Evolutionary conservation across 2,113 vertebrate genomes (phyloP), one percentile per base, ranked within the genome.

Genomic region (Lipophrys pholis): DNA sequence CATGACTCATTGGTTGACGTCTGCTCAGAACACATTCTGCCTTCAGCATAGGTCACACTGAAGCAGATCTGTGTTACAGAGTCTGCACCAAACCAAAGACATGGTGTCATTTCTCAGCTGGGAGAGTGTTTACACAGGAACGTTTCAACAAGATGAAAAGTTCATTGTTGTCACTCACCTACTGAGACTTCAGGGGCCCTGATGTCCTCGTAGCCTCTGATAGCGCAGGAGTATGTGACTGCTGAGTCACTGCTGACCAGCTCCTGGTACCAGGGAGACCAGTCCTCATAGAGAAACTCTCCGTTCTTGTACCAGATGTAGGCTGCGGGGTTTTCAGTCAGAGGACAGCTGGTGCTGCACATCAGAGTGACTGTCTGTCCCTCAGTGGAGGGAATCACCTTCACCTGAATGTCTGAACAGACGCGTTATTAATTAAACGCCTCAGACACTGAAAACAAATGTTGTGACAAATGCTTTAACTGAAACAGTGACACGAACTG

Each of bases 261-360:
- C 39, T 84, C 46, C 30, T 52, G 45, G 71, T 74, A 80, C 70
- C 77, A 80, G 11, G 70, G 77, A 63, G 70, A 46, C 45, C 59
- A 67, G 84, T 81, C 70, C 59, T 81, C 1, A 76, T 81, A 87
- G 50, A 84, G 55, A 10, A 56, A n/a, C 75, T 73, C 15, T 53
- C 52, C 8, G 71, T 87, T 82, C 68, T 69, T 72, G 75, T 76
- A 84, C 85, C 85, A 87, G 40, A 80, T 43, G 68, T 73, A 84
- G 63, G 2, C 50, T 53, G 41, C 42, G 46, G 75, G 74, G 0
- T 17, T 65, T 71, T 75, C 69, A 75, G 81, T 71, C 69, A 65
- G 74, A 53, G 64, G 14, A 42, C 81, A 71, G 60, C 76, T 67
- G 71, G 30, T 79, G 56, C 45, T 71, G 45, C 81, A 83, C 56